Conservation (phyloP, 1,140 invertebrate species). For the Diabrotica undecimpunctata region DNA sequence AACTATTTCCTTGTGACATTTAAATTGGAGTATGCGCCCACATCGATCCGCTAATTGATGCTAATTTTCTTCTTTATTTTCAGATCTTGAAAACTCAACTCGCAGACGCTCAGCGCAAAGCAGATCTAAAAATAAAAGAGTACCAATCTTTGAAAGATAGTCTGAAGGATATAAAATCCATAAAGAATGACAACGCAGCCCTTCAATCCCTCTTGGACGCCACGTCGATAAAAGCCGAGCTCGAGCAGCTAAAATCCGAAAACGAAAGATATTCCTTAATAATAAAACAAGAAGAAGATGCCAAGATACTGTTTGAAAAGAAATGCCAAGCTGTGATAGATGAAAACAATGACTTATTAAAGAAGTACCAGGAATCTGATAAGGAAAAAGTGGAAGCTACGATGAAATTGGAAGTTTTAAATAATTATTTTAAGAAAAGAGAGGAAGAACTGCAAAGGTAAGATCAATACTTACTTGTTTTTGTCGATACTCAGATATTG, state of each 20-base stretch:
- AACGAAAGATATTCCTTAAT: constrained; percentile 45
- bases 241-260: constrained; percentile 50
- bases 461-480: constrained; percentile 27
- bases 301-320: constrained; percentile 38
- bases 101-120: constrained; percentile 30
- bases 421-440: constrained; percentile 84
- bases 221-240: constrained; percentile 51
- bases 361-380: constrained; percentile 67
- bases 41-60: too few relatives aligned
- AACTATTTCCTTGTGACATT: too few relatives aligned
- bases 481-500: background rate
- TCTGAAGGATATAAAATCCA: constrained; percentile 47
- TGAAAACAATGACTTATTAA: constrained; percentile 54
- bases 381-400: constrained; percentile 76
- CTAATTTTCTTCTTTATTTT: background rate
- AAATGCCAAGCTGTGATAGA: constrained; percentile 38
- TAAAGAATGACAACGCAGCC: constrained; percentile 45
- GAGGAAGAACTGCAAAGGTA: constrained; percentile 82
- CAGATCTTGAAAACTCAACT: constrained; percentile 28
- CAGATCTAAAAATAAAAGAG: constrained; percentile 44
- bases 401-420: constrained; percentile 78
- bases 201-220: constrained; percentile 48
- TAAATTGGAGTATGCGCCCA: too few relatives aligned
- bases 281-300: constrained; percentile 47
- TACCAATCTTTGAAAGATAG: constrained; percentile 48